phyloP scores from a whole-genome alignment of 1,140 invertebrate species.

The Neuroterus valhalla region DNA sequence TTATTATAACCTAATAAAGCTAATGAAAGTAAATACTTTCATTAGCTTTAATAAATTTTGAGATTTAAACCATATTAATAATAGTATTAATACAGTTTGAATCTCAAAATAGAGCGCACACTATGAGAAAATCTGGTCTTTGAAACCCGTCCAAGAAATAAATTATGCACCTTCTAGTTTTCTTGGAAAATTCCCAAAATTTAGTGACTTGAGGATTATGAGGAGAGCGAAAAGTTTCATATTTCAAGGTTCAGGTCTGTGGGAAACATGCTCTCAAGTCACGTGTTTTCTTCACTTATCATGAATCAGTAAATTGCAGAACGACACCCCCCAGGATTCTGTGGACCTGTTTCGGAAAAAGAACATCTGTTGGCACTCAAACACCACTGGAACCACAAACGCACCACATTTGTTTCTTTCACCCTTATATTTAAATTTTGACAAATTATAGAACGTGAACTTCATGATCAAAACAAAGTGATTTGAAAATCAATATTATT shows the following conservation, averaged over 20 bases:
- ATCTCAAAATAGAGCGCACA: too few species aligned
- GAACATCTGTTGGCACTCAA: constrained; percentile 15
- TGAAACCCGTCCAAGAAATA: too few species aligned
- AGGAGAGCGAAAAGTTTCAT: background rate
- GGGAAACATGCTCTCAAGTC: constrained; percentile 4
- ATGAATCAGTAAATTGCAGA: background rate
- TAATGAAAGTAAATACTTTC: too few species aligned
- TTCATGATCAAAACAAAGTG: too few species aligned
- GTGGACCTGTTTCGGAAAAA: background rate
- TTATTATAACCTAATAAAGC: too few species aligned
- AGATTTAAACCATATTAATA: too few species aligned
- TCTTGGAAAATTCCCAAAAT: constrained; percentile 1
- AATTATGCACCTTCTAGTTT: background rate
- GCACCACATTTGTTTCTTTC: background rate
- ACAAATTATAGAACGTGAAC: too few species aligned
- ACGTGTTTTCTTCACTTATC: constrained; percentile 16
- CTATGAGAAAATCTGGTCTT: too few species aligned
- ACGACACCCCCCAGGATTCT: background rate
- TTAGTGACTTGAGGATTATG: constrained; percentile 9
- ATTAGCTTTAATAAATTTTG: too few species aligned
- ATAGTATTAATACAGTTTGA: too few species aligned
- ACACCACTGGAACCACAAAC: background rate
- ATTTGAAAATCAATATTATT: too few species aligned
- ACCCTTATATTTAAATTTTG: background rate
- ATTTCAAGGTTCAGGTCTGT: constrained; percentile 25